phyloP scores from a whole-genome alignment of 2,888 invertebrate species.

The Aplocera efformata region DNA sequence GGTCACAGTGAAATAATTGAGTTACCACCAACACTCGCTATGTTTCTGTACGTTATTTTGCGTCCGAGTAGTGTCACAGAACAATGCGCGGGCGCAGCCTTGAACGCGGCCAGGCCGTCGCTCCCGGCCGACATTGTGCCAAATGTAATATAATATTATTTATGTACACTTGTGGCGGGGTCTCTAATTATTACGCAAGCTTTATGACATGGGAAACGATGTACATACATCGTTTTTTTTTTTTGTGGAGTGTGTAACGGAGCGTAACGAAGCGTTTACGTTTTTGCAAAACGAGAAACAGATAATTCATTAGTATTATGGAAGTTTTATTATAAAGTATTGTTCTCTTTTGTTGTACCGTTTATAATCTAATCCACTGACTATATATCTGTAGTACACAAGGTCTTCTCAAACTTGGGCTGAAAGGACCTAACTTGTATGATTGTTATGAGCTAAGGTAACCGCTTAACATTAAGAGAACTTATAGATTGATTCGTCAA shows the following conservation, averaged over 20 bases:
- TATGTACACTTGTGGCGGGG: conserved; percentile 20
- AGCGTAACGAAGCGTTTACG: conserved; percentile 1
- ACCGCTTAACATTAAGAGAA: too few relatives aligned
- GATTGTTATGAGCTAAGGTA: too few relatives aligned
- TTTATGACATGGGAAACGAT: not conserved
- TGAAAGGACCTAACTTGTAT: too few relatives aligned
- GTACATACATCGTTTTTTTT: conserved; percentile 2
- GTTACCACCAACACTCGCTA: not conserved
- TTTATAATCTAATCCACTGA: too few relatives aligned
- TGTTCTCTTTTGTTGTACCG: too few relatives aligned
- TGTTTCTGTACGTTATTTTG: too few relatives aligned
- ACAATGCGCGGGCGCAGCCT: conserved; percentile 48
- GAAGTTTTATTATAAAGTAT: too few relatives aligned
- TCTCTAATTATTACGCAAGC: conserved; percentile 12
- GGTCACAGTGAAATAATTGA: too few relatives aligned
- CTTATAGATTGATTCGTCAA: too few relatives aligned
- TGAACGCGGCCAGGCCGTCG: conserved; percentile 50
- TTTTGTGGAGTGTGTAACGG: not conserved
- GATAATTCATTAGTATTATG: too few relatives aligned
- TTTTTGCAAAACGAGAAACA: not conserved
- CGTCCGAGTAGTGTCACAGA: conserved; percentile 38
- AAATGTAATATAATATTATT: conserved; percentile 43
- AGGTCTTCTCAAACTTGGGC: too few relatives aligned
- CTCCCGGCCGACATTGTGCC: conserved; percentile 43
- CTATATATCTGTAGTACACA: too few relatives aligned